phyloP scores from a whole-genome alignment of 2,888 invertebrate species.

The Zonitis immaculata region DNA sequence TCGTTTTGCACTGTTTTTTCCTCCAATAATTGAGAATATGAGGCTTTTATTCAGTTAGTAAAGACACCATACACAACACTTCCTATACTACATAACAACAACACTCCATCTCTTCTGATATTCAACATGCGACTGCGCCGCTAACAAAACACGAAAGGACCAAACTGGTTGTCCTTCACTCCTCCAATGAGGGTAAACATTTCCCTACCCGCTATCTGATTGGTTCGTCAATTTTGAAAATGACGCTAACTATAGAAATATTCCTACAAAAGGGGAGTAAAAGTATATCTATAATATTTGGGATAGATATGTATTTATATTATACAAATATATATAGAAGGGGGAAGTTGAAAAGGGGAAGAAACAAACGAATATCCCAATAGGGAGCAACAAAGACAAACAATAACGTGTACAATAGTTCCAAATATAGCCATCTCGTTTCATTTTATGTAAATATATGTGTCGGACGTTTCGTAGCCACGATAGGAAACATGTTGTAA shows the following conservation, averaged over 20 bases:
- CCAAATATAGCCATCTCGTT: too few species aligned
- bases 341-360: constrained; percentile 12
- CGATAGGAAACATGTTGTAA: too few species aligned
- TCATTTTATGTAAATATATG: too few species aligned
- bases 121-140: constrained; percentile 31
- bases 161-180: constrained; percentile 43
- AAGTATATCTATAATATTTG: too few species aligned
- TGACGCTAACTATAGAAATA: constrained; percentile 23
- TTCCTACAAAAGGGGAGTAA: constrained; percentile 5
- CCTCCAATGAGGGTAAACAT: constrained; percentile 37
- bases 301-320: too few species aligned
- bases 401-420: too few species aligned
- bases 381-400: background rate
- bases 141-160: constrained; percentile 20
- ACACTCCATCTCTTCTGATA: background rate
- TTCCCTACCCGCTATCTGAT: constrained; percentile 40
- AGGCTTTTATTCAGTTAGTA: too few species aligned
- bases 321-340: too few species aligned
- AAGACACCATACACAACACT: constrained; percentile 1
- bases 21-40: too few species aligned
- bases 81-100: background rate
- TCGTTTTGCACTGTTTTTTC: too few species aligned
- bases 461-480: too few species aligned
- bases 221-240: constrained; percentile 38
- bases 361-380: background rate